Conservation (phyloP, 23 tunicate species). For the Ciona savignyi region DNA sequence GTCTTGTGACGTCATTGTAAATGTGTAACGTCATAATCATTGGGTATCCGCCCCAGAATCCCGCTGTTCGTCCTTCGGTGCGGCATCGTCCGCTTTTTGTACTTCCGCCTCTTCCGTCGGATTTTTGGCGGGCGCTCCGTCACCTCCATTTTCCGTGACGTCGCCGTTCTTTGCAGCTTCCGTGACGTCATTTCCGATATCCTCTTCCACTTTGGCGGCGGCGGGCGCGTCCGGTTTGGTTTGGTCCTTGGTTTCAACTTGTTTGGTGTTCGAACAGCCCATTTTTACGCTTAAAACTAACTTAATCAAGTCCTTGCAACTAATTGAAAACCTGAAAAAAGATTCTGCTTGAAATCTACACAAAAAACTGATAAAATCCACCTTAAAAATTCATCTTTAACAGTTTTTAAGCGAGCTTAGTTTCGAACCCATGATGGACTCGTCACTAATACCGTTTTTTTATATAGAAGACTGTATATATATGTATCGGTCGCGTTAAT, state of each 20-base stretch:
- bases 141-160: not conserved
- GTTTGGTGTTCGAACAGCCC: constrained; percentile 35
- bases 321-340: too few relatives aligned
- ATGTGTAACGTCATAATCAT: too few relatives aligned
- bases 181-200: not conserved
- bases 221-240: not conserved
- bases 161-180: constrained; percentile 1
- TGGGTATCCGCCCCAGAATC: constrained; percentile 21
- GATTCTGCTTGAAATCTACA: too few relatives aligned
- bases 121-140: too few relatives aligned
- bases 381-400: too few relatives aligned
- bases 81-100: not conserved
- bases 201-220: not conserved
- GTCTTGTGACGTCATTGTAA: too few relatives aligned
- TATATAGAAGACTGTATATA: too few relatives aligned
- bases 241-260: constrained; percentile 7
- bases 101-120: not conserved
- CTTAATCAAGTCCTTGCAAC: not conserved
- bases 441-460: too few relatives aligned
- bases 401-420: too few relatives aligned
- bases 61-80: constrained; percentile 6
- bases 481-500: too few relatives aligned
- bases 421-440: too few relatives aligned
- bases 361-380: too few relatives aligned
- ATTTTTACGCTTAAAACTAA: not conserved